Evolutionary conservation across 2,888 invertebrate species (phyloP), one percentile per base, ranked within the genome.

Genomic region (Rhabditoides inermis): DNA sequence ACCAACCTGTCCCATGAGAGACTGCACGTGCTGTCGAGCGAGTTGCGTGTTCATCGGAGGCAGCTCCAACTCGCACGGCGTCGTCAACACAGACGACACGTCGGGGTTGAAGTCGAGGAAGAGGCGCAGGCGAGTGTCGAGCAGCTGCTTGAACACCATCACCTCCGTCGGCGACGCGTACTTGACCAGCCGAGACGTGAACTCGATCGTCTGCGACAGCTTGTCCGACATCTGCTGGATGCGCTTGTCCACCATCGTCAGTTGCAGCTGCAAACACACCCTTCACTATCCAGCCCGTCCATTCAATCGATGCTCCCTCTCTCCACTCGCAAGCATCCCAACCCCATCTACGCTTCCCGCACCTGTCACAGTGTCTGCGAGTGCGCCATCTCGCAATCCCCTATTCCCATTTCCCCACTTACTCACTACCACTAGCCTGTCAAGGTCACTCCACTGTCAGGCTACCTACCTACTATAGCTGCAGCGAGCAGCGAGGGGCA

Each of bases 141-240:
- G 82, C 45, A 91, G 81, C 80, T 91, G 90, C 78, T 90, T 88
- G 78, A 94, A 87, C 84, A 91, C 86, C 60, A 94, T 82, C 37
- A 64, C 62, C 77, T 95, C 90, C 49, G 88, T 86, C 36, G 88
- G 84, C 52, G 86, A 87, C 18, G 90, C 88, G 79, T 87, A 86
- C 79, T 90, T 89, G 60, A 88, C 85, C 58, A 92, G 82, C 73
- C 89, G 85, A 72, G 94, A 92, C 48, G 91, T 87, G 77, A 91
- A 92, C 68, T 92, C 91, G 78, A 90, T 90, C 4, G 78, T 79
- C 50, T 77, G 76, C 50, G 76, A 76, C 53, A 81, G 71, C 77
- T 89, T 89, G 72, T 91, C 90, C 54, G 90, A 85, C 61, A 87
- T 86, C 70, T 91, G 90, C 80, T 88, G 88, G 58, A 92, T 88